Evolutionary conservation across 1,140 invertebrate species (phyloP).

Genomic region (Phymastichus coffea): DNA sequence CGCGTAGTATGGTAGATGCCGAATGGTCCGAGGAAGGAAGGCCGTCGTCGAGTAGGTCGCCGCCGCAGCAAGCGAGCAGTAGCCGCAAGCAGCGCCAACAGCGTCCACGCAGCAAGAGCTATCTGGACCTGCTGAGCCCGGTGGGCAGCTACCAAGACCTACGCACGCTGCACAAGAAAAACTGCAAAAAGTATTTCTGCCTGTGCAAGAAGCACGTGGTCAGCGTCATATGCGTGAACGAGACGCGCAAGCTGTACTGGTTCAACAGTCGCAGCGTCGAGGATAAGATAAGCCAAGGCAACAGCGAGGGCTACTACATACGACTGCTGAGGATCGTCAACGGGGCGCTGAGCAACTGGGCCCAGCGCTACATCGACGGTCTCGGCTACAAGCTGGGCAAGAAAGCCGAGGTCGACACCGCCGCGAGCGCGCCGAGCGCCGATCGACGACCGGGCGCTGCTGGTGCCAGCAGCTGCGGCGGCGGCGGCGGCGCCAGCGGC

Average conservation of each 20-base stretch:
- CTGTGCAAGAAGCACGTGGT: slow-evolving; percentile 51
- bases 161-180: slow-evolving; percentile 45
- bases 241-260: slow-evolving; percentile 50
- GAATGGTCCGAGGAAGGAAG: background rate
- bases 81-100: background rate
- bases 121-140: slow-evolving; percentile 47
- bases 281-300: slow-evolving; percentile 48
- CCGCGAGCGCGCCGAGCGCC: too few species aligned
- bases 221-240: slow-evolving; percentile 53
- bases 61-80: background rate
- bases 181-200: slow-evolving; percentile 52
- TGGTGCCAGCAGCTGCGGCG: background rate
- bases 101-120: slow-evolving; percentile 44
- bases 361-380: slow-evolving; percentile 49
- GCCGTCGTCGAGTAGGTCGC: slow-evolving; percentile 15
- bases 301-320: slow-evolving; percentile 51
- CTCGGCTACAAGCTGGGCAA: slow-evolving; percentile 30
- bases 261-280: slow-evolving; percentile 51
- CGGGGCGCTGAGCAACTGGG: slow-evolving; percentile 48
- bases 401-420: too few species aligned
- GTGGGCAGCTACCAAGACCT: slow-evolving; percentile 45
- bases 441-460: background rate
- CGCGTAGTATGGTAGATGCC: slow-evolving; percentile 10
- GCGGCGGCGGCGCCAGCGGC: background rate
- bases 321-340: slow-evolving; percentile 49